Percentiles rank a stretch among this genome's conserved stretches.
phyloP scores from a whole-genome alignment of 2,797 vertebrate genomes.

The Lates japonicus region DNA sequence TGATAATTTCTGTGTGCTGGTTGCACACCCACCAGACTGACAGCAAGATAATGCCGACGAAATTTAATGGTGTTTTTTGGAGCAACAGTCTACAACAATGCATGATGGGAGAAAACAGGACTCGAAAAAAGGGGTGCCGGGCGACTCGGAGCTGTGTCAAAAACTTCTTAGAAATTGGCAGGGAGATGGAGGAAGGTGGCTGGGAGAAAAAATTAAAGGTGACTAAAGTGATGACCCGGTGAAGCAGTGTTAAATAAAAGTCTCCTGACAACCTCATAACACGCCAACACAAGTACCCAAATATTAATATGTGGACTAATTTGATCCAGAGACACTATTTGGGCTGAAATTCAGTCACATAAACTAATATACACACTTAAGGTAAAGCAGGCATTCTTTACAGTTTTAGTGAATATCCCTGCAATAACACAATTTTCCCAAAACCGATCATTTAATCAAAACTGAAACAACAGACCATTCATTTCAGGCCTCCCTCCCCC shows the following conservation, averaged over 20 bases:
- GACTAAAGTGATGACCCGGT: conserved; percentile 40
- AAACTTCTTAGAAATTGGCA: conserved; percentile 51
- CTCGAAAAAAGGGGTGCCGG: conserved; percentile 30
- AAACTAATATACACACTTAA: conserved; percentile 27
- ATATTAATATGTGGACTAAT: background rate
- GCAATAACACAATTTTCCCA: background rate
- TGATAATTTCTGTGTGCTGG: conserved; percentile 73
- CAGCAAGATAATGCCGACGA: conserved; percentile 68
- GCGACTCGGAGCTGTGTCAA: conserved; percentile 48
- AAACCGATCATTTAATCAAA: background rate
- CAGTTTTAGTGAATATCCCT: conserved; percentile 17
- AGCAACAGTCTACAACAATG: conserved; percentile 59
- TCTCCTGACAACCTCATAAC: background rate
- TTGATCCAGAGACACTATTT: conserved; percentile 15
- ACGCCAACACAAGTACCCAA: conserved; percentile 7
- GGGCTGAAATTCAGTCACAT: conserved; percentile 7
- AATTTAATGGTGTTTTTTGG: conserved; percentile 70
- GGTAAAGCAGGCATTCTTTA: conserved; percentile 48
- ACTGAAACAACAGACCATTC: background rate
- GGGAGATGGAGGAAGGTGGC: conserved; percentile 39
- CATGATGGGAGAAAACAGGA: conserved; percentile 56
- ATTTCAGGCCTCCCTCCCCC: background rate
- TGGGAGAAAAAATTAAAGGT: conserved; percentile 23
- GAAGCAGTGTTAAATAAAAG: conserved; percentile 46
- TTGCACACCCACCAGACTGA: conserved; percentile 66